These are phyloP conservation scores for Helleia helle DNA, from an alignment of 2,888 invertebrate genomes.

Conservation along the genomic window DNA sequence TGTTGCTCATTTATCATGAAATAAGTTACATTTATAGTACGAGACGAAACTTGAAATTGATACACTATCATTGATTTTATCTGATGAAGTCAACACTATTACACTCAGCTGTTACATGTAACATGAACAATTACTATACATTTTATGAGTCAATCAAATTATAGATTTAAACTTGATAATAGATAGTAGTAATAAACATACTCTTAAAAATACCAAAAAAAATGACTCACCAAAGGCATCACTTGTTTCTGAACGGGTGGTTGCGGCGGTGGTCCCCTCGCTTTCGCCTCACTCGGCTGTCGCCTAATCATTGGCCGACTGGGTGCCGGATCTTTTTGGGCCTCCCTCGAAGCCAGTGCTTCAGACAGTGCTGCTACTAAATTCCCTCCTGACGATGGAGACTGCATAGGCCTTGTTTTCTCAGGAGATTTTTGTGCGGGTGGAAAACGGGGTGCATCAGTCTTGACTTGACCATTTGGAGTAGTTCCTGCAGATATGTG, in stretches of 20 bases:
- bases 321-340: constrained; percentile 43
- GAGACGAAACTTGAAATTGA: too few species aligned
- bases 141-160: too few species aligned
- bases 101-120: too few species aligned
- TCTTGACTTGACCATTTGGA: constrained; percentile 53
- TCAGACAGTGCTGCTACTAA: constrained; percentile 52
- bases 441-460: constrained; percentile 48
- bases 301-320: constrained; percentile 44
- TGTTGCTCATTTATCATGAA: too few species aligned
- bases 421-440: constrained; percentile 48
- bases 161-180: too few species aligned
- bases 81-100: too few species aligned
- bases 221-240: constrained; percentile 73
- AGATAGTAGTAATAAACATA: too few species aligned
- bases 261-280: constrained; percentile 86
- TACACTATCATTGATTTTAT: too few species aligned
- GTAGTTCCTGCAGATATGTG: constrained; percentile 43
- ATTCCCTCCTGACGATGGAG: constrained; percentile 32
- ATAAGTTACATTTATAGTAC: too few species aligned
- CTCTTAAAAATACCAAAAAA: too few species aligned
- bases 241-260: constrained; percentile 83
- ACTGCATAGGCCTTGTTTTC: constrained; percentile 33
- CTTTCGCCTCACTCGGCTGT: constrained; percentile 53
- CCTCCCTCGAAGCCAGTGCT: constrained; percentile 38
- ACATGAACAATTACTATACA: too few species aligned